Percentiles rank a stretch among this genome's conserved stretches.
These are phyloP conservation scores for Cephalopachus bancanus DNA, from an alignment of 2,797 vertebrate species.

Conservation along the genomic window DNA sequence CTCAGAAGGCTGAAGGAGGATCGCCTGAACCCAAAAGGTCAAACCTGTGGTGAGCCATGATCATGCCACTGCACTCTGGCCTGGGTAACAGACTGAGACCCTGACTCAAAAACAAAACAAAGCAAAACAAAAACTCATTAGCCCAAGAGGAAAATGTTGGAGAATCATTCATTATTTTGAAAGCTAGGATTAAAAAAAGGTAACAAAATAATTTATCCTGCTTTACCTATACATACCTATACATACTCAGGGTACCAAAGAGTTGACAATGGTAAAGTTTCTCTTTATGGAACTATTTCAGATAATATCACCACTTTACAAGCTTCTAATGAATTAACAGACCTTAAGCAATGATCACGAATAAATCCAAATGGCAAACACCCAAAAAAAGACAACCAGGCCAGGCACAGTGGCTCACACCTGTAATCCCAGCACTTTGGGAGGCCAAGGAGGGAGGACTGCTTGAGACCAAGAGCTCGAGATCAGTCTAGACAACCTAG, in stretches of 20 bases:
- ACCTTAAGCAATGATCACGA: not conserved
- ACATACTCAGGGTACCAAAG: not conserved
- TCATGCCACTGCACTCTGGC: too few relatives aligned
- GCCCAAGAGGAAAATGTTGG: not conserved
- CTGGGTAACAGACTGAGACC: too few relatives aligned
- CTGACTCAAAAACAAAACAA: not conserved
- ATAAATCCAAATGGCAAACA: not conserved
- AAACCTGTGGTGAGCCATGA: too few relatives aligned
- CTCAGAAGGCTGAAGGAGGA: too few relatives aligned
- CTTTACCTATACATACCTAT: not conserved
- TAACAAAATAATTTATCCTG: not conserved
- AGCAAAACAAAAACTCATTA: not conserved
- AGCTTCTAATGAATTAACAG: not conserved
- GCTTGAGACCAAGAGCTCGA: too few relatives aligned
- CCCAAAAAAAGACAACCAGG: fast-evolving
- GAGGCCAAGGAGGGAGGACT: too few relatives aligned
- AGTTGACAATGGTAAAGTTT: not conserved
- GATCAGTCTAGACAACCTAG: too few relatives aligned
- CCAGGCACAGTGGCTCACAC: too few relatives aligned
- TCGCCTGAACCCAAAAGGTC: too few relatives aligned
- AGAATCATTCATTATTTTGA: not conserved
- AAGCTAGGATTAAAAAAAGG: not conserved
- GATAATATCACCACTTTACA: not conserved
- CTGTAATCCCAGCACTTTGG: too few relatives aligned
- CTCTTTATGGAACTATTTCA: not conserved